Base-by-base conservation (phyloP, 2,888 invertebrate genomes). In the Theretra japonica region DNA sequence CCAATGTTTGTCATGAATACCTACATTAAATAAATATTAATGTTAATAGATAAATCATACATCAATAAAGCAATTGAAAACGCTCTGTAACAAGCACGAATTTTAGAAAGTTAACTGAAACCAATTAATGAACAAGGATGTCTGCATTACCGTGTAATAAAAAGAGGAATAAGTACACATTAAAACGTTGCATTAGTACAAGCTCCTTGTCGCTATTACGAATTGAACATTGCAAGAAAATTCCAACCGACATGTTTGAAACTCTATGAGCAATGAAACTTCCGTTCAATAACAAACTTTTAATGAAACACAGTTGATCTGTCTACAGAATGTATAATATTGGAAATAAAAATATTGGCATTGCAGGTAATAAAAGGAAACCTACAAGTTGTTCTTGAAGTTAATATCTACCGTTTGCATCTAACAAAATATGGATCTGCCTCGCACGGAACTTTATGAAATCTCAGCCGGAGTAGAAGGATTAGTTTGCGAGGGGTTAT, bases 221-320 rank as follows among this genome's bases (percentile, higher is more conserved):
- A 81, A 86, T 85, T 83, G 83, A 86, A 85, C 84, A 87, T 87
- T 83, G 82, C 83, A 87, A 87, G 88, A 88, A 88, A 87, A 85
- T 86, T 86, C 86, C 86, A 83, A 72, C 82, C 85, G 79, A 86
- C 87, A 91, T 90, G 86, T 88, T 90, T 86, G 82, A 78, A 87
- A 88, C 86, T 89, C 82, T 80, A 84, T 86, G 84, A 87, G 87
- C 86, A 88, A 88, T 87, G 86, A 83, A 91, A 91, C 84, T 91
- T 89, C 76, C 75, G 82, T 83, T 87, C 88, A 83, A 85, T 87
- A 87, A 84, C 81, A 90, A 93, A 92, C 90, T 92, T 93, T 92
- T 92, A 93, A 92, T 92, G 90, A 92, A 93, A 91, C 89, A 86
- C 82, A 83, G 85, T 85, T 86, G 85, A 84, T 83, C 88, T 82